Percentiles rank a stretch among this genome's conserved stretches.
Evolutionary conservation across 2,888 invertebrate species (phyloP).

Genomic region (Pseudoips prasinana): DNA sequence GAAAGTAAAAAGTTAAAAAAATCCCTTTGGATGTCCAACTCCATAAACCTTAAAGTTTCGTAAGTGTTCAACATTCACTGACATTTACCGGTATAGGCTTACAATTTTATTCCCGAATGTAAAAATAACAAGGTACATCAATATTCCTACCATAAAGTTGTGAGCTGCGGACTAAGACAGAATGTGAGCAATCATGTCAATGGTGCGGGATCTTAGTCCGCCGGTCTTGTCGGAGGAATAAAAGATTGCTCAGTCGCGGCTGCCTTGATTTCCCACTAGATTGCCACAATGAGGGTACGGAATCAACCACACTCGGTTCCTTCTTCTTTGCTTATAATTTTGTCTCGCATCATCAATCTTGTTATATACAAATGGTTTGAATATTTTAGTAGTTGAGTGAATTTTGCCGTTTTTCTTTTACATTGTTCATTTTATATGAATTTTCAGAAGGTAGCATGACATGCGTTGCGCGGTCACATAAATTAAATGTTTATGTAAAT

Average conservation of each 20-base stretch:
- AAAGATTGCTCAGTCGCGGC: conserved; percentile 62
- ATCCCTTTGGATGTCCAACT: too few species aligned
- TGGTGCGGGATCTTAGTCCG: conserved; percentile 40
- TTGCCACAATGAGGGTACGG: conserved; percentile 63
- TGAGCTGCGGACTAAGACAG: conserved; percentile 26
- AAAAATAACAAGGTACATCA: too few species aligned
- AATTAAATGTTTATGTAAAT: too few species aligned
- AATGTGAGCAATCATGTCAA: conserved; percentile 25
- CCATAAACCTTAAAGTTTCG: too few species aligned
- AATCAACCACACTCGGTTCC: conserved; percentile 55
- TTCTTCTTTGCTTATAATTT: conserved; percentile 48
- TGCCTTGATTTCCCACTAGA: conserved; percentile 72
- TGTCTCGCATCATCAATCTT: conserved; percentile 41
- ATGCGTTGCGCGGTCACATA: too few species aligned
- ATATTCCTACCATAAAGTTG: conserved; percentile 37
- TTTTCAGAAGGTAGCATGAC: too few species aligned
- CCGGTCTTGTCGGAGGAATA: conserved; percentile 52
- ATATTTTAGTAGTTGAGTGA: conserved; percentile 31
- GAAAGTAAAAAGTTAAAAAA: too few species aligned
- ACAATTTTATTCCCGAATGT: too few species aligned
- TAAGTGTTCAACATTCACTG: too few species aligned
- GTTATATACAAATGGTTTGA: conserved; percentile 28
- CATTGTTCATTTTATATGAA: neutral
- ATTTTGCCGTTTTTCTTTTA: too few species aligned
- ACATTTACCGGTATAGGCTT: too few species aligned